Base-by-base conservation (phyloP, 2,113 vertebrate genomes). In the Rhinolophus ferrumequinum region DNA sequence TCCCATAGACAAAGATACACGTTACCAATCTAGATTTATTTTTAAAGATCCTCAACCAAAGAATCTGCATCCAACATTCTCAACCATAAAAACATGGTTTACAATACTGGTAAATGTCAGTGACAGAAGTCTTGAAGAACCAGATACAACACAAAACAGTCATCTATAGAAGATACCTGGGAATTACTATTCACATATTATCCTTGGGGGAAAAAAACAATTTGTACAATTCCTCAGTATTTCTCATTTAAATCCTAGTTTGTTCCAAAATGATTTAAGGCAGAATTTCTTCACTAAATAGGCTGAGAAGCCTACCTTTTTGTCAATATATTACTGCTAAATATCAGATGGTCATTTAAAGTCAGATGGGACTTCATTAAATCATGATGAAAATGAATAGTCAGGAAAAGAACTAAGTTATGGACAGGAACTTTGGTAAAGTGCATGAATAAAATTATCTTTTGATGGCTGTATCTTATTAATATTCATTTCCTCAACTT, bases 401-500 rank as follows among this genome's bases (percentile, higher is more conserved):
- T 69, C 60, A 93, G 62, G 19, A 60, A 94, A 96, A 93, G 62
- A 92, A 67, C 11, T 73, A 64, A 41, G 62, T 52, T 90, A 81
- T 16, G 58, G 35, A 76, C 18, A 84, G 66, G 30, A 96, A 92
- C 28, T 95, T 11, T 75, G 38, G 62, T 60, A 85, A 97, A 96
- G 18, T n/a, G 4, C 33, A 87, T 47, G 56, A 85, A 94, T 88
- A 94, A 92, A 98, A 96, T 70, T 56, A 82, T 30, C 70, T 88
- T 96, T 52, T 96, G 76, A 89, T 60, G 0, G 44, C 76, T 89
- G 1, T 54, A 81, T 54, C 76, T 94, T 94, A 93, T 91, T 93
- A 94, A 93, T 91, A 96, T 95, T 96, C 24, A 97, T 88, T 96
- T 94, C 50, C 52, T 93, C 64, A 81, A 88, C 77, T 94, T 92